Conservation (phyloP, 1,140 invertebrate genomes). For the Eumeta japonica region DNA sequence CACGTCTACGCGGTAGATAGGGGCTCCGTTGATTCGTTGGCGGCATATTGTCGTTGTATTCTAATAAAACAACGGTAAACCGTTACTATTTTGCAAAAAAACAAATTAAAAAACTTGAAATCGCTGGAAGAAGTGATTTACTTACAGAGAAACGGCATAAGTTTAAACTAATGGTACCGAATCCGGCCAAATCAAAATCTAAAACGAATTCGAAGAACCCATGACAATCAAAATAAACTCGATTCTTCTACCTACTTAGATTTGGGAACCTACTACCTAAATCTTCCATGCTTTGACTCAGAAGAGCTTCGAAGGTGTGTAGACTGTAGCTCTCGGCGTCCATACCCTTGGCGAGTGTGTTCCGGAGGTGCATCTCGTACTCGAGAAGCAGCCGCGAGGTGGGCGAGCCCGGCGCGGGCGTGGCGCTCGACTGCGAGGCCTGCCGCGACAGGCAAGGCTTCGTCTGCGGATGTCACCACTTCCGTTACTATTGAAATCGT, state of each 20-base stretch:
- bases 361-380: conserved; percentile 93
- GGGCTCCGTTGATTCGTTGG: conserved; percentile 79
- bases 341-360: conserved; percentile 91
- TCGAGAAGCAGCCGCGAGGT: conserved; percentile 84
- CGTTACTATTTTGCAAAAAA: too few species aligned
- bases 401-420: conserved; percentile 80
- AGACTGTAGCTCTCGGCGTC: conserved; percentile 92
- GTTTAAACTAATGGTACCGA: too few species aligned
- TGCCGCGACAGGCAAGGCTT: conserved; percentile 51
- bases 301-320: conserved; percentile 88
- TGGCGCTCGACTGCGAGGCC: conserved; percentile 58
- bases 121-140: too few species aligned
- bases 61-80: conserved; percentile 59
- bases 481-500: background rate
- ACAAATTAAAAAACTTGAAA: too few species aligned
- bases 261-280: too few species aligned
- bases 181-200: too few species aligned
- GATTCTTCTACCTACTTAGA: too few species aligned
- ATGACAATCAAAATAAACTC: too few species aligned
- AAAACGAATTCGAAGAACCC: too few species aligned
- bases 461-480: conserved; percentile 12
- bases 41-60: conserved; percentile 82
- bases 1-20: conserved; percentile 77
- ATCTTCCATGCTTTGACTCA: conserved; percentile 94
- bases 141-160: too few species aligned